phyloP scores from a whole-genome alignment of 2,888 invertebrate genomes.

The Lithophane ornitopus region DNA sequence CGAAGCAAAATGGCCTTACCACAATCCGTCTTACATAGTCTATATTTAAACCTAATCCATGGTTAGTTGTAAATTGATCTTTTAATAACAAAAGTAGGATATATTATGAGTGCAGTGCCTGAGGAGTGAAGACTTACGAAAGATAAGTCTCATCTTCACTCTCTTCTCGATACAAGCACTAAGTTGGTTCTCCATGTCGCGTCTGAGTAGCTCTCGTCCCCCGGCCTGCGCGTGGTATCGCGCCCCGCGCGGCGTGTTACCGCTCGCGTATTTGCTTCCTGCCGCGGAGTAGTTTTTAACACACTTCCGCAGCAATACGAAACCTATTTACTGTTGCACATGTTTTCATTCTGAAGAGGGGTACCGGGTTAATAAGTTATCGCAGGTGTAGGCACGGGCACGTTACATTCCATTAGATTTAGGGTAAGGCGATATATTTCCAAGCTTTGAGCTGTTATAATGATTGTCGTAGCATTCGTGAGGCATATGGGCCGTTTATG shows the following conservation, averaged over 20 bases:
- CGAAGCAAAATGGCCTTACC: no score
- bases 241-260: conserved; percentile 24
- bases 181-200: neutral
- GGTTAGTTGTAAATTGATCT: neutral
- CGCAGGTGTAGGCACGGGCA: neutral
- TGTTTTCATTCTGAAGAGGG: conserved; percentile 48
- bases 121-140: neutral
- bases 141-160: neutral
- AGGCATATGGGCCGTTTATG: neutral
- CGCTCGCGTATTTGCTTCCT: conserved; percentile 58
- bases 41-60: no score
- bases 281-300: conserved; percentile 65
- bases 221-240: neutral
- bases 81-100: no score
- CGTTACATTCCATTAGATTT: neutral
- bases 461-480: neutral
- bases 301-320: conserved; percentile 62
- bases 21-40: no score
- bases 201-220: conserved; percentile 17
- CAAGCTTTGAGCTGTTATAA: neutral
- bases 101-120: no score
- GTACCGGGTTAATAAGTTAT: conserved; percentile 30
- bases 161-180: neutral
- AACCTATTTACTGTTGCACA: conserved; percentile 54
- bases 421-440: neutral